A percentile compares a stretch with the other conserved stretches of the same genome.
Evolutionary conservation across 2,888 invertebrate species (phyloP).

Genomic region (Trichopria drosophilae): DNA sequence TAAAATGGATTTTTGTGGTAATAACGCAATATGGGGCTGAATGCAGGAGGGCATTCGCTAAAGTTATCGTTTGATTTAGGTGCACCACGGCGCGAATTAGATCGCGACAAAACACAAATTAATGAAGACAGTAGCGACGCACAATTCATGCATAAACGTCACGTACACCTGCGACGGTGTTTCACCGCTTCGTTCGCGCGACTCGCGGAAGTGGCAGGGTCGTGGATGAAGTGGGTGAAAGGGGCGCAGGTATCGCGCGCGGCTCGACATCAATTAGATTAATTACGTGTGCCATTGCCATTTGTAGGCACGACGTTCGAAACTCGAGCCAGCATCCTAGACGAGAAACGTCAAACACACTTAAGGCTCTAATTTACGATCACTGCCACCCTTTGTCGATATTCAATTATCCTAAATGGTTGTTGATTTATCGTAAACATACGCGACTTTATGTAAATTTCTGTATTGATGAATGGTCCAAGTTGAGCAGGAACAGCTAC

Average conservation of each 20-base stretch:
- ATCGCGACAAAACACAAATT: slow-evolving; percentile 48
- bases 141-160: slow-evolving; percentile 47
- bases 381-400: slow-evolving; percentile 11
- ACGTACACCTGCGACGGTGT: slow-evolving; percentile 45
- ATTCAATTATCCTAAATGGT: slow-evolving; percentile 13
- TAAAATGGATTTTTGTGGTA: too few relatives aligned
- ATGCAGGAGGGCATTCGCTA: too few relatives aligned
- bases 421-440: slow-evolving; percentile 24
- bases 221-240: too few relatives aligned
- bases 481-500: too few relatives aligned
- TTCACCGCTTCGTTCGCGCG: slow-evolving; percentile 38
- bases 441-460: too few relatives aligned
- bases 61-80: too few relatives aligned
- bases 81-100: slow-evolving; percentile 25
- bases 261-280: slow-evolving; percentile 52
- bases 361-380: slow-evolving; percentile 44
- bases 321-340: slow-evolving; percentile 36
- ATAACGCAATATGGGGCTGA: too few relatives aligned
- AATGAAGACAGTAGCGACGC: slow-evolving; percentile 48
- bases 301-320: slow-evolving; percentile 40
- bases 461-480: too few relatives aligned
- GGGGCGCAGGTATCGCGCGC: slow-evolving; percentile 3
- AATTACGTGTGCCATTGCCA: slow-evolving; percentile 50
- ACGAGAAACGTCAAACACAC: slow-evolving; percentile 38
- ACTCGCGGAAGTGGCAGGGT: too few relatives aligned